Base-by-base conservation (phyloP, 2,113 vertebrate genomes). In the Puma concolor region DNA sequence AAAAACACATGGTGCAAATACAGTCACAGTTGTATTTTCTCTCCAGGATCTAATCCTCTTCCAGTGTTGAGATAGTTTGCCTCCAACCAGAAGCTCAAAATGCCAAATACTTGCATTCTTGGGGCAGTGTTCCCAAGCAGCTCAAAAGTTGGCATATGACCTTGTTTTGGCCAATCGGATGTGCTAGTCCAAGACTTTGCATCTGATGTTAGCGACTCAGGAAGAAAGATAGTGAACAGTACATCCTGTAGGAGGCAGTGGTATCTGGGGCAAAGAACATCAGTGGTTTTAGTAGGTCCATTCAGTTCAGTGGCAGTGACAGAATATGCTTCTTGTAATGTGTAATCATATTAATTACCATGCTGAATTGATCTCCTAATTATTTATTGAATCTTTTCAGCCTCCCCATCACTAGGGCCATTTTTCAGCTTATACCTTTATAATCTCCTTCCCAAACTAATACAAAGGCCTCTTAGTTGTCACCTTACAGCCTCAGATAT, bases 81-180 rank as follows among this genome's bases (percentile, higher is more conserved):
- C n/a, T 84, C 12, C 44, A 96, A 11, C 7, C 33, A 87, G 71
- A 90, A 82, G 57, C 14, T 63, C 57, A 84, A 81, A 97, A 84
- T 72, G 48, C 3, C 54, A 80, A 91, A 81, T 14, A 36, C 5
- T 95, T 92, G 54, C 44, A 54, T 93, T 83, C 36, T 67, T 91
- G 14, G 41, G 23, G 12, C 11, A 41, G 0, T 27, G n/a, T 74
- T 89, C 4, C 50, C 13, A 89, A 72, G 50, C 3, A 83, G 25
- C n/a, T 86, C 1, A 1, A 64, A 95, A 85, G 14, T 13, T 15
- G 25, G 52, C 19, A 14, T 41, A 7, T 67, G 41, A 66, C 48
- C 9, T 36, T 77, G n/a, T 60, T 0, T 86, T 87, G 52, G 63
- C n/a, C 63, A 12, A 48, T 16, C 44, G 83, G 11, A 66, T n/a